Conservation (phyloP, 2,888 invertebrate genomes). For the Pandemis heparana region DNA sequence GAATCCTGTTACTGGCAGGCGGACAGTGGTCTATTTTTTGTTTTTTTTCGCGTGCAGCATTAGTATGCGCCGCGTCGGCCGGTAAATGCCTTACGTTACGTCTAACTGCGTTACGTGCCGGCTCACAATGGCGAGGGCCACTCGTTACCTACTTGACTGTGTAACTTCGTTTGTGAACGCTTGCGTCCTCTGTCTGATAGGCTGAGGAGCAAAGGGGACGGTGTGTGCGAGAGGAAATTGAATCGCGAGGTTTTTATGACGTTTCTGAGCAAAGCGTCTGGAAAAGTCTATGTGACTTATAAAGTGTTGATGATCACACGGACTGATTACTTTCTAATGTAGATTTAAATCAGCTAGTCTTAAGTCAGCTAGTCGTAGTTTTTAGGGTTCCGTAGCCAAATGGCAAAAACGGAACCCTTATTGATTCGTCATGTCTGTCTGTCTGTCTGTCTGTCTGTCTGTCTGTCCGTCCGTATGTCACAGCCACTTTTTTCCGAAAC, state of each 20-base stretch:
- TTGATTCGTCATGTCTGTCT: too few relatives aligned
- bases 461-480: too few relatives aligned
- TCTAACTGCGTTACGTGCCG: conserved; percentile 60
- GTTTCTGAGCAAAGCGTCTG: background rate
- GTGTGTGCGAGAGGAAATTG: background rate
- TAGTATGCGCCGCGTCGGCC: conserved; percentile 74
- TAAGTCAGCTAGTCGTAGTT: too few relatives aligned
- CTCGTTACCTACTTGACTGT: conserved; percentile 85
- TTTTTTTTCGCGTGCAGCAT: conserved; percentile 61
- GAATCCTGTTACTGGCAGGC: conserved; percentile 60
- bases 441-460: too few relatives aligned
- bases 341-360: too few relatives aligned
- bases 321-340: too few relatives aligned
- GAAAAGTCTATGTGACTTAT: too few relatives aligned
- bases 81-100: conserved; percentile 73
- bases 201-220: conserved; percentile 54
- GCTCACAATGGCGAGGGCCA: conserved; percentile 73
- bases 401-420: too few relatives aligned
- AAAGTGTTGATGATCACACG: too few relatives aligned
- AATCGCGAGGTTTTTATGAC: background rate
- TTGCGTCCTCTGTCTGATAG: conserved; percentile 55
- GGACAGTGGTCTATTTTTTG: conserved; percentile 56
- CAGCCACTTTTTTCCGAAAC: too few relatives aligned
- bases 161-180: conserved; percentile 82
- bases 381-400: too few relatives aligned